These are phyloP conservation scores for Pseudanteris insignis DNA, from an alignment of 2,888 invertebrate species.

Conservation along the genomic window DNA sequence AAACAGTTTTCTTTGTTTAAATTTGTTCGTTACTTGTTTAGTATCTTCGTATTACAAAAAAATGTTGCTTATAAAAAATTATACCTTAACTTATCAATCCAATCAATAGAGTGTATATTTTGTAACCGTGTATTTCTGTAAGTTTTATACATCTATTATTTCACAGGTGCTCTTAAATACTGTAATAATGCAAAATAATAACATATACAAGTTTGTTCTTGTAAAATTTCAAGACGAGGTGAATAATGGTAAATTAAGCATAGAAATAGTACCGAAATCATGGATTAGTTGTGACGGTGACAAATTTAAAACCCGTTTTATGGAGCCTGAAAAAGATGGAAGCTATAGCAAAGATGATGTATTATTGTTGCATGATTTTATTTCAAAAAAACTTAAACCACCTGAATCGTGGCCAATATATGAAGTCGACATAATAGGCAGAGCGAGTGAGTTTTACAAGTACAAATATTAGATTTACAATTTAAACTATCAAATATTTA, in stretches of 20 bases:
- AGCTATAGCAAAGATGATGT: background rate
- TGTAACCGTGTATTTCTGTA: too few species aligned
- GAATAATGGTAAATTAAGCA: background rate
- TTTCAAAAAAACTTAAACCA: background rate
- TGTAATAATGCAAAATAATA: too few species aligned
- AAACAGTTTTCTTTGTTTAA: too few species aligned
- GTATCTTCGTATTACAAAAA: too few species aligned
- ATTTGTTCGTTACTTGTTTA: too few species aligned
- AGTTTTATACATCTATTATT: too few species aligned
- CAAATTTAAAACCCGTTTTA: background rate
- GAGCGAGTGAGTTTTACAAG: conserved; percentile 2
- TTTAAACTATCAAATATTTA: background rate
- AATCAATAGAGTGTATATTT: too few species aligned
- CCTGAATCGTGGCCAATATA: conserved; percentile 1
- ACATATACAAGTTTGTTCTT: background rate
- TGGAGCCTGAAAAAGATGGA: conserved; percentile 2
- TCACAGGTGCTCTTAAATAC: too few species aligned
- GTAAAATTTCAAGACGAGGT: background rate
- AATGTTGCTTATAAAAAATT: too few species aligned
- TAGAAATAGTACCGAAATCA: background rate
- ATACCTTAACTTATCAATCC: too few species aligned
- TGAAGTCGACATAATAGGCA: background rate
- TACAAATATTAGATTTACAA: background rate
- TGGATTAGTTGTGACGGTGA: background rate
- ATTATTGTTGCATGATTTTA: background rate